Base-by-base conservation (phyloP, 2,113 vertebrate species). In the Chlamydotis undulata region DNA sequence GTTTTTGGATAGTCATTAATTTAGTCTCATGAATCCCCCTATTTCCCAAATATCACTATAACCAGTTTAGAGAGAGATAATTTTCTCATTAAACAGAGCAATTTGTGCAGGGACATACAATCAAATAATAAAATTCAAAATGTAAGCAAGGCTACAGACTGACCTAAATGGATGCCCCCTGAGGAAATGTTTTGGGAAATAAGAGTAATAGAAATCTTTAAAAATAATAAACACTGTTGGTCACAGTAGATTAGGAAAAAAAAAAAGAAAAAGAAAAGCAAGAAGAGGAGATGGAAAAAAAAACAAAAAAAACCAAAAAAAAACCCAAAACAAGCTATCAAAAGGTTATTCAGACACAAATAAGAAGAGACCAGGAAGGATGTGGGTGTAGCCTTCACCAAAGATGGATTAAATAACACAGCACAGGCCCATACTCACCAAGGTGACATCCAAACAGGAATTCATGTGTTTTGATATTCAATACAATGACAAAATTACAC, bases 101-200 rank as follows among this genome's bases (percentile, higher is more conserved):
- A 84, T 89, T 77, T 75, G 18, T 75, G 19, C 33, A 94, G 69
- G 21, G 35, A 35, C 33, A 47, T n/a, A 33, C 9, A 75, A 93
- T 61, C 50, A 92, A 92, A 56, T 78, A 89, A 92, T 90, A 80
- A 88, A 81, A 81, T 83, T 83, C 56, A 91, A 78, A 79, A 81
- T 79, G 67, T 86, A 95, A 90, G 70, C 45, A 96, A 88, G 35
- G 57, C 43, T 91, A 75, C 35, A 71, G 53, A 26, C 37, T 65
- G 68, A 89, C 87, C 31, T 87, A 75, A 93, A 82, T 52, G 31
- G 47, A 47, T 75, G 37, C 57, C 37, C 41, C 61, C 45, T 50
- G 53, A 77, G 82, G 82, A 89, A 96, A 50, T 13, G 4, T 83
- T 93, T 50, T 4, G 12, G 28, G 63, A 88, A 93, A 90, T n/a